Evolutionary conservation across 2,888 invertebrate genomes (phyloP), one percentile per base, ranked within the genome.

Genomic region (Ecdyonurus torrentis): DNA sequence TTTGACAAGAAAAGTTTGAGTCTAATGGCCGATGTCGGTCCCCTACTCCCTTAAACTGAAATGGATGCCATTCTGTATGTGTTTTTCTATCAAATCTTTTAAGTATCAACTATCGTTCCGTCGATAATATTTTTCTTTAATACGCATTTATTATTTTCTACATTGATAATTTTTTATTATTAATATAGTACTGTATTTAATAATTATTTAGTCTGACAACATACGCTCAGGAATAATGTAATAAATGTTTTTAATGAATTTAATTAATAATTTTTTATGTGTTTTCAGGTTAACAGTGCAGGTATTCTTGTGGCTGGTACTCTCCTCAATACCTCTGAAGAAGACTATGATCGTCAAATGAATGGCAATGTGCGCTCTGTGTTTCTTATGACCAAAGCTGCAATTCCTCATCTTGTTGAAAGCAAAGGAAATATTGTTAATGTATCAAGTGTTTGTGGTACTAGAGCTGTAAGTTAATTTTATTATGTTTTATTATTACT

Each of bases 361-460:
- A 75, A 78, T 65, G 73, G 77, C 25, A 83, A 83, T 71, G 73
- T 77, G 18, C 74, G 78, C 69, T 76, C 72, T 59, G 70, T 71
- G 15, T 70, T 71, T 58, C 64, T 70, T 19, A 68, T 80, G 61
- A 79, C 77, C 1, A 76, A 76, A 74, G 69, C 79, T 59, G 75
- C 77, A 7, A 73, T 77, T 1, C 80, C 80, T 2, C 73, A 79
- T 70, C 71, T 81, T 15, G 71, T 74, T 10, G 63, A 60, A 7
- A 61, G 59, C 65, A 73, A 75, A 66, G 78, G 79, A 23, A 75
- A 72, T 61, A 73, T 79, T 65, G 80, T 83, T 18, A 83, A 82
- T 70, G 79, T 83, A 2, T 81, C 81, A 61, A 79, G 79, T 69
- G 77, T 82, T 25, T 77, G 77, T 65, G 82, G 82, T n/a, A 68